Conservation (phyloP, 1,140 invertebrate species). For the Trinorchestia longiramus region DNA sequence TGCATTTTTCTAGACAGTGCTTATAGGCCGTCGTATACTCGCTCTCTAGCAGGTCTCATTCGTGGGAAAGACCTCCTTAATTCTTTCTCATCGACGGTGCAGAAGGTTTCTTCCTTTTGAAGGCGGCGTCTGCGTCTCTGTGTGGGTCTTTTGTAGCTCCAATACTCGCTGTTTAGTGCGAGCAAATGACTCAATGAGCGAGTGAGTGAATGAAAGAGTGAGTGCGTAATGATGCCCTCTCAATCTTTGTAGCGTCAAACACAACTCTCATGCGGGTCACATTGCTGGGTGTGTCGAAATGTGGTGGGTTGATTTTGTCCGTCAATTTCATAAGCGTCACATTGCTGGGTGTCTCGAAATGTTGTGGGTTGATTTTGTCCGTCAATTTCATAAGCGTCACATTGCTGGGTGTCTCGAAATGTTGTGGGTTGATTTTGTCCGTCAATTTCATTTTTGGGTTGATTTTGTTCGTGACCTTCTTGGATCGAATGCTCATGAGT, state of each 20-base stretch:
- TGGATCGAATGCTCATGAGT: neutral
- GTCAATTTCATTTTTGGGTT: neutral
- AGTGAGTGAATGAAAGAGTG: conserved; percentile 41
- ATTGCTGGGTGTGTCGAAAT: neutral
- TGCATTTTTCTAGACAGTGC: neutral
- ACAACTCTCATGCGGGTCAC: neutral
- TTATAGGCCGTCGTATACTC: neutral
- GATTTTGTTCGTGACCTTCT: neutral
- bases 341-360: neutral
- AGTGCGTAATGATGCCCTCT: conserved; percentile 34
- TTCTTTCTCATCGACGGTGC: conserved; percentile 9
- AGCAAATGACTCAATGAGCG: conserved; percentile 46
- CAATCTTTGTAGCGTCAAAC: neutral
- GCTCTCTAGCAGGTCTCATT: neutral
- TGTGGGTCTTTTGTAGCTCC: neutral
- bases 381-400: neutral
- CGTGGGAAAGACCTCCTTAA: conserved; percentile 39
- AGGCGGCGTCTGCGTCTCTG: neutral
- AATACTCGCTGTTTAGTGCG: conserved; percentile 9
- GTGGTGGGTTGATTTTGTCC: neutral
- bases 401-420: neutral
- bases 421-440: neutral
- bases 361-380: neutral
- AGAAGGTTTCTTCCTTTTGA: conserved; percentile 17
- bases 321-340: neutral